Evolutionary conservation across 2,888 invertebrate species (phyloP).

Genomic region (Sipha maydis): DNA sequence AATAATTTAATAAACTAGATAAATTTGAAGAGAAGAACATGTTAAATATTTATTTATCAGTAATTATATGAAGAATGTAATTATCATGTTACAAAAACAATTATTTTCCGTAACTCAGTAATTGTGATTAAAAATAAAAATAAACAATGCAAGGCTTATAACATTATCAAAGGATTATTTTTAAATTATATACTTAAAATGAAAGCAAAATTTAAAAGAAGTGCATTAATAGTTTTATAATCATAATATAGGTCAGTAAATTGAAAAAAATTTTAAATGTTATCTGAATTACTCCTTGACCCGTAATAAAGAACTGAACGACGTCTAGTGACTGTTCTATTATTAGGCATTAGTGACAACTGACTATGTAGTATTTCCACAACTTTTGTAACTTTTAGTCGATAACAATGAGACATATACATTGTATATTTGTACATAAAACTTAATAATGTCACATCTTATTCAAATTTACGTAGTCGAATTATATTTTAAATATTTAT

Average conservation of each 20-base stretch:
- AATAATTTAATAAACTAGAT: background rate
- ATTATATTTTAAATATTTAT: too few species aligned
- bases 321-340: slow-evolving; percentile 12
- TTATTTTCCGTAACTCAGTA: background rate
- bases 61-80: background rate
- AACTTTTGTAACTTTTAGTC: slow-evolving; percentile 3
- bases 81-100: background rate
- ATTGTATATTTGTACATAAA: background rate
- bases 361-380: background rate
- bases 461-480: background rate
- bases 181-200: background rate
- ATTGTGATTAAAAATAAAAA: background rate
- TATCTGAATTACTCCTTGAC: slow-evolving; percentile 31
- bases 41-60: background rate
- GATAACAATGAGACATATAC: background rate
- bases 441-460: background rate
- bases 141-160: background rate
- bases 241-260: slow-evolving; percentile 21
- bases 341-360: slow-evolving; percentile 10
- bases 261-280: slow-evolving; percentile 5
- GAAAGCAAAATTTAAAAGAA: background rate
- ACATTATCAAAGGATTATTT: background rate
- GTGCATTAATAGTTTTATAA: background rate
- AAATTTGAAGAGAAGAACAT: background rate
- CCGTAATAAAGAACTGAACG: background rate